Conservation (phyloP, 2,888 invertebrate genomes). For the Eristalis arbustorum region DNA sequence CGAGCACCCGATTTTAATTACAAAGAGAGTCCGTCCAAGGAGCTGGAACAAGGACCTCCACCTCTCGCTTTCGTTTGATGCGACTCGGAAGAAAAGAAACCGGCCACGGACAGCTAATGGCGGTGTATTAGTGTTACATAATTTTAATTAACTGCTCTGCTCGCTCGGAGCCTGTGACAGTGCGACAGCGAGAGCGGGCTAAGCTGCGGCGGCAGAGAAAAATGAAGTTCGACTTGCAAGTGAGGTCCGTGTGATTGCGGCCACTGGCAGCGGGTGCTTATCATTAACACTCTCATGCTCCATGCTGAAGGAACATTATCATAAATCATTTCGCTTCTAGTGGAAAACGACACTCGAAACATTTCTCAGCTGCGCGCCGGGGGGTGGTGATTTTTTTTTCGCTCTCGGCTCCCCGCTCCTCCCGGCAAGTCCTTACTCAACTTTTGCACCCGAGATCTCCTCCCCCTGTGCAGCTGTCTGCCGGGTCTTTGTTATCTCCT, state of each 20-base stretch:
- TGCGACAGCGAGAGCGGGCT: background rate
- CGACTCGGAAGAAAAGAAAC: background rate
- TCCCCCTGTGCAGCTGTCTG: background rate
- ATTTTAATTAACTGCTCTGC: slow-evolving; percentile 10
- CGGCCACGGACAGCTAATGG: background rate
- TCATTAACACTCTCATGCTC: slow-evolving; percentile 34
- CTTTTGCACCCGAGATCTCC: background rate
- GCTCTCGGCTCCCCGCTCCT: no score
- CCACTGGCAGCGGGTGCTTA: slow-evolving; percentile 13
- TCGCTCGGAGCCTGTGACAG: background rate
- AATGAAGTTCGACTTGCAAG: background rate
- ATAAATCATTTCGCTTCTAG: slow-evolving; percentile 51
- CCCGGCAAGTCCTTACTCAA: background rate
- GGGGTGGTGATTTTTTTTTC: background rate
- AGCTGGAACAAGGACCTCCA: background rate
- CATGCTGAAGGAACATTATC: slow-evolving; percentile 48
- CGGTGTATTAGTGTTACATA: slow-evolving; percentile 23
- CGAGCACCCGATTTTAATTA: slow-evolving; percentile 27
- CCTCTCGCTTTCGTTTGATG: background rate
- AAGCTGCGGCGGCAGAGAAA: background rate
- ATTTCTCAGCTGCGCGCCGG: slow-evolving; percentile 22
- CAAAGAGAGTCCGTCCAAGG: background rate
- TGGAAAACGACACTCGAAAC: slow-evolving; percentile 34
- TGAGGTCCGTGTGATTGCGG: background rate
- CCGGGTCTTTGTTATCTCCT: background rate